Conservation (phyloP, 2,797 vertebrate species). For the Delichon dasypus region DNA sequence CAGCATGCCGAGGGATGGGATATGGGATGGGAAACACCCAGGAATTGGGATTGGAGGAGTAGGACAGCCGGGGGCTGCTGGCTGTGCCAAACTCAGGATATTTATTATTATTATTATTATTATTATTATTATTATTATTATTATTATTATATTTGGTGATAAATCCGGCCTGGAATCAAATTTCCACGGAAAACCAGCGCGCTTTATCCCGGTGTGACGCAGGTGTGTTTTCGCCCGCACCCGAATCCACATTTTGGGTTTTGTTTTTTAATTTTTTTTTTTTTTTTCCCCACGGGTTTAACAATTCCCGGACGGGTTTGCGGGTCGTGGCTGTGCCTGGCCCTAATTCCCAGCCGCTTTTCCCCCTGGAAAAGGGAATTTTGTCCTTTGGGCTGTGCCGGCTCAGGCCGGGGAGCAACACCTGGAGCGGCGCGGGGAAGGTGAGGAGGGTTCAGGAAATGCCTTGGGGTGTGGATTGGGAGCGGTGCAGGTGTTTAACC, state of each 20-base stretch:
- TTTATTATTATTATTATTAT: not conserved
- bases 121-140: not conserved
- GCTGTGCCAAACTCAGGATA: not conserved
- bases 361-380: not conserved
- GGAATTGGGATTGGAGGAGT: not conserved
- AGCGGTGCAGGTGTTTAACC: not conserved
- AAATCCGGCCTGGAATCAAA: fast-evolving
- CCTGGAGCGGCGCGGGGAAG: slow-evolving; percentile 20
- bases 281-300: fast-evolving
- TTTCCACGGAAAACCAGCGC: not conserved
- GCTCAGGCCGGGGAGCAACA: not conserved
- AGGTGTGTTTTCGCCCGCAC: fast-evolving
- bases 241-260: fast-evolving
- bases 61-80: not conserved
- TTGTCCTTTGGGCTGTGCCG: not conserved
- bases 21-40: not conserved
- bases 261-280: not conserved
- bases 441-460: not conserved
- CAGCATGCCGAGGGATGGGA: fast-evolving
- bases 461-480: not conserved
- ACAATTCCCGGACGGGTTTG: not conserved
- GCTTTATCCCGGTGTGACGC: fast-evolving
- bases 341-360: not conserved
- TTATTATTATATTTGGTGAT: too few relatives aligned
- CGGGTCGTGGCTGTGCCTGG: not conserved